These are phyloP conservation scores for Chromoteleia sp. DNA, from an alignment of 2,888 invertebrate genomes.

Conservation along the genomic window DNA sequence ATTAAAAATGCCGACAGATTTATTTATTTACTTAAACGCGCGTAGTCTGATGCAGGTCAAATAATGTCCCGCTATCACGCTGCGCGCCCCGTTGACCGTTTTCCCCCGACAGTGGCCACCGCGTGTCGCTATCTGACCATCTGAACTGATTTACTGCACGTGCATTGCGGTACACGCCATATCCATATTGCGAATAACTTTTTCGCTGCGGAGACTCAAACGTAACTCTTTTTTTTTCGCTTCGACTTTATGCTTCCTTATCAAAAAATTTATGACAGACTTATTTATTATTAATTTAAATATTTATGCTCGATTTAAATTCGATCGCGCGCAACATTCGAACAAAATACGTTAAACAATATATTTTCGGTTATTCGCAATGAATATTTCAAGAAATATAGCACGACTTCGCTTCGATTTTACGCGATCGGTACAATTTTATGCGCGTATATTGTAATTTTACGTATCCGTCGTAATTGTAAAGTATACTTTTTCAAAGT, in stretches of 20 bases:
- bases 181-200: conserved; percentile 56
- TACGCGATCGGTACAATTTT: too few relatives aligned
- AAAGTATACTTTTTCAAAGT: too few relatives aligned
- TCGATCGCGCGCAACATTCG: too few relatives aligned
- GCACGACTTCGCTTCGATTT: too few relatives aligned
- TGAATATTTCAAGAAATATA: too few relatives aligned
- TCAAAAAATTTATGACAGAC: conserved; percentile 44
- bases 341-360: too few relatives aligned
- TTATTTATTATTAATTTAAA: conserved; percentile 30
- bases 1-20: conserved; percentile 45
- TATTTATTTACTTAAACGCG: conserved; percentile 52
- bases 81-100: conserved; percentile 68
- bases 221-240: conserved; percentile 14
- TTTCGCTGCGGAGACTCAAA: conserved; percentile 23
- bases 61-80: conserved; percentile 61
- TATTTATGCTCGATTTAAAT: too few relatives aligned
- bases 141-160: conserved; percentile 79
- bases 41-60: conserved; percentile 38
- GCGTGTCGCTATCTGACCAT: conserved; percentile 73
- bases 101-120: conserved; percentile 73
- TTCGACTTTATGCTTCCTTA: conserved; percentile 22
- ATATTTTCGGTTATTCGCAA: too few relatives aligned
- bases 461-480: too few relatives aligned
- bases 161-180: conserved; percentile 73
- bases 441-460: too few relatives aligned